Percentiles rank a stretch among this genome's conserved stretches.
phyloP scores from a whole-genome alignment of 1,140 invertebrate species.

The Formica exsecta region DNA sequence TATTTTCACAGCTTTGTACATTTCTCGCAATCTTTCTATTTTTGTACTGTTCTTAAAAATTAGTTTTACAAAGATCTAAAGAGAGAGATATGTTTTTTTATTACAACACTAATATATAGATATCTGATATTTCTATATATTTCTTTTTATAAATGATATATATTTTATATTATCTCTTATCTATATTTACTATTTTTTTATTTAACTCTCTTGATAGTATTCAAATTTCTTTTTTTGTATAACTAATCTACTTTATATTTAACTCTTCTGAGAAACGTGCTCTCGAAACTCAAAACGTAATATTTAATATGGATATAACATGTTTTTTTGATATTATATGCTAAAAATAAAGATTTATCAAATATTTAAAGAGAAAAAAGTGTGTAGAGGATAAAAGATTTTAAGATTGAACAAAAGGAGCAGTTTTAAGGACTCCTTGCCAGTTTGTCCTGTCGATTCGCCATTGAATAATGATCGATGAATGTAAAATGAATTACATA shows the following conservation, averaged over 20 bases:
- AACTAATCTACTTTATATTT: neutral
- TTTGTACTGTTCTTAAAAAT: neutral
- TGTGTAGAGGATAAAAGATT: neutral
- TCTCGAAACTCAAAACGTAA: neutral
- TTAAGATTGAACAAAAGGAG: neutral
- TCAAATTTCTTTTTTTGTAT: neutral
- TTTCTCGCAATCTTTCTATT: neutral
- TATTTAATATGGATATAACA: neutral
- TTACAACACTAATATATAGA: neutral
- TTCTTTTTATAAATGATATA: neutral
- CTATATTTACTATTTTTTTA: neutral
- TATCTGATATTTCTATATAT: neutral
- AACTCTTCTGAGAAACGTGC: neutral
- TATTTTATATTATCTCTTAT: constrained; percentile 1
- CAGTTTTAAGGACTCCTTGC: neutral
- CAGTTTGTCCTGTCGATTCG: neutral
- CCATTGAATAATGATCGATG: neutral
- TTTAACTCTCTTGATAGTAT: neutral
- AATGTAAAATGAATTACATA: neutral
- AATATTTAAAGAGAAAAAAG: neutral
- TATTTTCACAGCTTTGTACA: constrained; percentile 2
- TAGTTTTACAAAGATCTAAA: neutral
- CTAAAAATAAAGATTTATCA: constrained; percentile 1
- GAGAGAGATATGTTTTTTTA: neutral
- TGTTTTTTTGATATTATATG: neutral